Evolutionary conservation across 2,797 vertebrate species (phyloP), one percentile per base, ranked within the genome.

Genomic region (Mormyrops boulengeri): DNA sequence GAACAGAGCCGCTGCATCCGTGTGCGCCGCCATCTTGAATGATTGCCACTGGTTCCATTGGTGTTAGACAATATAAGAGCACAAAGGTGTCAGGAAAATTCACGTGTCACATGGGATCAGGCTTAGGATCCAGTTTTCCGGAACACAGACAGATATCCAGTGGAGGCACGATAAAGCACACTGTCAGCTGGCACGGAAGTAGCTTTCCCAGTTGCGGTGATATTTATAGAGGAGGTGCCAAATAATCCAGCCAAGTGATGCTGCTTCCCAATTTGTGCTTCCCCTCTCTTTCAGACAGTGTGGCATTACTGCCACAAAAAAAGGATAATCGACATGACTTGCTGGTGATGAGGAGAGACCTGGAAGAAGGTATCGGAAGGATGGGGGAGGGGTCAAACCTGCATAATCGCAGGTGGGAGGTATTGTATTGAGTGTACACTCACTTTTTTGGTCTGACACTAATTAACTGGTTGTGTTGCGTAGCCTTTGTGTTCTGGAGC

Each of bases 201-300:
- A 30, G 38, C 50, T 77, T 77, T 77, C 62, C 88, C 62, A 88
- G 62, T 34, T 38, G 11, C 34, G 66, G 66, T 34, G 11, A 88
- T 88, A 88, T 88, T 77, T 88, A 73, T 52, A 88, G 88, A 14
- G 2, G 22, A 69, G 66, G 14, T 9, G 41, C 47, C 66, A 52
- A 66, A 88, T 52, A 44, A 88, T 22, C 4, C 49, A 17, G 44
- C 22, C 47, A 17, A 3, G 60, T 60, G 3, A 73, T 26, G 69
- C 41, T 62, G 22, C n/a, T 88, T 22, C 44, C 17, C 44, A 34
- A 41, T 34, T 77, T 34, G 14, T 52, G 9, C 9, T 66, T 69
- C 62, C 62, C 66, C 47, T 88, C 26, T 73, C 41, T 26, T 62
- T 41, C 34, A 38, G 73, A 17, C 73, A 19, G 14, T 77, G 34